Percentiles rank a stretch among this genome's conserved stretches.
Conservation (phyloP, 2,113 vertebrate species). For the Protobothrops mucrosquamatus region DNA sequence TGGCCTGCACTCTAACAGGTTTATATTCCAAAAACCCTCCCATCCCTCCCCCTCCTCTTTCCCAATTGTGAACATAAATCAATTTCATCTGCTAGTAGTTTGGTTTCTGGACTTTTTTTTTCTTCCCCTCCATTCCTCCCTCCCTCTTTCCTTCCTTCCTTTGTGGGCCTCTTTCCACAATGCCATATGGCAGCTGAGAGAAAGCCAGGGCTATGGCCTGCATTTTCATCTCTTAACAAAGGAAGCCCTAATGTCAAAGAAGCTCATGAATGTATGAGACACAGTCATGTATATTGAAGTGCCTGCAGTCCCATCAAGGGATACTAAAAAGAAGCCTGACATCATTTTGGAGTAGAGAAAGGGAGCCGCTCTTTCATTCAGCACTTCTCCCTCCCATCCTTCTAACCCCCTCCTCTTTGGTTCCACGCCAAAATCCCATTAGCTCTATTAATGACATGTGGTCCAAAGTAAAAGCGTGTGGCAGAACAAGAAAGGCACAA, state of each 20-base stretch:
- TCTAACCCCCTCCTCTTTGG: slow-evolving; percentile 34
- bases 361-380: slow-evolving; percentile 20
- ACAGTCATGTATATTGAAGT: slow-evolving; percentile 63
- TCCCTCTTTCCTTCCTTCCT: slow-evolving; percentile 48
- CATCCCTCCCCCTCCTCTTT: slow-evolving; percentile 30
- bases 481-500: slow-evolving; percentile 64
- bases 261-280: slow-evolving; percentile 82
- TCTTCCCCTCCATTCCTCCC: neutral
- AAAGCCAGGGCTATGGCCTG: slow-evolving; percentile 68
- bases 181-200: slow-evolving; percentile 94
- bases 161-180: slow-evolving; percentile 72
- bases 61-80: slow-evolving; percentile 79
- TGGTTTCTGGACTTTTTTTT: slow-evolving; percentile 55
- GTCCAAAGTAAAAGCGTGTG: slow-evolving; percentile 57
- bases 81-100: slow-evolving; percentile 81
- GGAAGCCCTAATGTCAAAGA: slow-evolving; percentile 75
- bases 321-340: slow-evolving; percentile 56
- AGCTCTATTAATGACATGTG: slow-evolving; percentile 66
- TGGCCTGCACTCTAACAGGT: slow-evolving; percentile 53
- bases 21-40: slow-evolving; percentile 68
- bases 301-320: slow-evolving; percentile 67
- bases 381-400: slow-evolving; percentile 41
- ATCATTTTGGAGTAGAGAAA: slow-evolving; percentile 53
- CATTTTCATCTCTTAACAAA: slow-evolving; percentile 81
- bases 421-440: slow-evolving; percentile 67